Evolutionary conservation across 2,113 vertebrate species (phyloP).

Genomic region (Erinaceus europaeus): DNA sequence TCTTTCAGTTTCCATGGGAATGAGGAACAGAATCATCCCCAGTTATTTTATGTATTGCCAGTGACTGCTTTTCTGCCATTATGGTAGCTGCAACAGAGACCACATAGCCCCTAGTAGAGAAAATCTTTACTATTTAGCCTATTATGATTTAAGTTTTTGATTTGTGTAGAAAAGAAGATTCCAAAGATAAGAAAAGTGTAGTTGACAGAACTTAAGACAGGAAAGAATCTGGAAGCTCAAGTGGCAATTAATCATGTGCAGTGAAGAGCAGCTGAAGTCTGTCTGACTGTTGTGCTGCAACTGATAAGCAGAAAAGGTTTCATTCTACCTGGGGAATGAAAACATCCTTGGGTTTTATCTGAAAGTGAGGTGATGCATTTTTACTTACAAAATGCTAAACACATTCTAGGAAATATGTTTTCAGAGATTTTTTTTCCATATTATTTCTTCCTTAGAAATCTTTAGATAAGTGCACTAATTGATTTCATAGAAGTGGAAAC

Average conservation of each 20-base stretch:
- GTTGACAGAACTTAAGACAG: background rate
- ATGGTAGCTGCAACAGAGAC: background rate
- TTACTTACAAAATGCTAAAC: background rate
- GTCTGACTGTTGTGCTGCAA: too few relatives aligned
- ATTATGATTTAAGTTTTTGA: background rate
- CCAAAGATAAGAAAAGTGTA: background rate
- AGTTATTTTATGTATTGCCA: background rate
- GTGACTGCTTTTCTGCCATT: background rate
- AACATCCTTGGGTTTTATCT: background rate
- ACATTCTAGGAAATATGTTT: background rate
- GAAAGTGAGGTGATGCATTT: background rate
- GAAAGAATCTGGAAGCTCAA: background rate
- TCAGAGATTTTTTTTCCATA: background rate
- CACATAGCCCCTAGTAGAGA: background rate
- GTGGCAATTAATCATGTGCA: background rate
- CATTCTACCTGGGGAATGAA: background rate
- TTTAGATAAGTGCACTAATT: background rate
- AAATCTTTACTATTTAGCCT: background rate
- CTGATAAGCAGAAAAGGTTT: background rate
- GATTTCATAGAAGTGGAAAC: background rate
- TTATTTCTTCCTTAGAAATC: background rate
- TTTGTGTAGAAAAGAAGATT: background rate
- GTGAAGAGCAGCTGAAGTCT: background rate
- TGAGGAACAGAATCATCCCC: background rate
- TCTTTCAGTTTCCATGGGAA: background rate